Conservation (phyloP, 2,797 vertebrate species). For the Channa striata region DNA sequence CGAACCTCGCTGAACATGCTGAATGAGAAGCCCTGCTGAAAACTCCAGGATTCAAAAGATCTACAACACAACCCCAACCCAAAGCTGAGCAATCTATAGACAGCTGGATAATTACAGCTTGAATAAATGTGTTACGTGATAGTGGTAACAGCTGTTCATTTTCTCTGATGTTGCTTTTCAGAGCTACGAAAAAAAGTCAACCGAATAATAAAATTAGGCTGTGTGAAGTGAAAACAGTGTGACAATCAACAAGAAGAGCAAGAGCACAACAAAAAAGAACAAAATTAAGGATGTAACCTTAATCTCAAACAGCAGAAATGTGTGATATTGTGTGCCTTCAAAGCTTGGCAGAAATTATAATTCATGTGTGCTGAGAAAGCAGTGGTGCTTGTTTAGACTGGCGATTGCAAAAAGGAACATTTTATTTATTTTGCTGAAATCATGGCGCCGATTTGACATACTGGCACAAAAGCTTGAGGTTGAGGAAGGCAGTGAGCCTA, state of each 20-base stretch:
- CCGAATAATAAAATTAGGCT: conserved; percentile 4
- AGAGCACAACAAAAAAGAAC: not conserved
- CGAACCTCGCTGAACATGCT: conserved; percentile 12
- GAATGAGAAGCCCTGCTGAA: conserved; percentile 17
- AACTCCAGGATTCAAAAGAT: conserved; percentile 19
- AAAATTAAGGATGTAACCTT: conserved; percentile 4
- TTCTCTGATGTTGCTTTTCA: conserved; percentile 34
- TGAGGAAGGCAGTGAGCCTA: not conserved
- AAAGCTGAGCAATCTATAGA: conserved; percentile 39
- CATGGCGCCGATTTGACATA: not conserved
- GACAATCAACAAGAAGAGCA: conserved; percentile 17
- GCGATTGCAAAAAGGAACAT: not conserved
- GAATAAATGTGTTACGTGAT: conserved; percentile 46
- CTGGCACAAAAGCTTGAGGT: not conserved
- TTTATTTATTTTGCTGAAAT: not conserved
- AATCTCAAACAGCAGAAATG: conserved; percentile 2
- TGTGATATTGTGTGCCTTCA: not conserved
- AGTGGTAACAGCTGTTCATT: conserved; percentile 46
- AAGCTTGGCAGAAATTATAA: not conserved
- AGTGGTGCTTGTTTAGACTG: not conserved
- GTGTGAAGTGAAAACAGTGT: not conserved
- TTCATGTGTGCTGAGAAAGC: not conserved
- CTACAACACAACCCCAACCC: not conserved
- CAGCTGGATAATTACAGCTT: conserved; percentile 53
- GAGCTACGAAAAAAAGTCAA: conserved; percentile 2